Percentiles rank a stretch among this genome's conserved stretches.
These are phyloP conservation scores for Abscondita cerata DNA, from an alignment of 2,888 invertebrate species.

Conservation along the genomic window DNA sequence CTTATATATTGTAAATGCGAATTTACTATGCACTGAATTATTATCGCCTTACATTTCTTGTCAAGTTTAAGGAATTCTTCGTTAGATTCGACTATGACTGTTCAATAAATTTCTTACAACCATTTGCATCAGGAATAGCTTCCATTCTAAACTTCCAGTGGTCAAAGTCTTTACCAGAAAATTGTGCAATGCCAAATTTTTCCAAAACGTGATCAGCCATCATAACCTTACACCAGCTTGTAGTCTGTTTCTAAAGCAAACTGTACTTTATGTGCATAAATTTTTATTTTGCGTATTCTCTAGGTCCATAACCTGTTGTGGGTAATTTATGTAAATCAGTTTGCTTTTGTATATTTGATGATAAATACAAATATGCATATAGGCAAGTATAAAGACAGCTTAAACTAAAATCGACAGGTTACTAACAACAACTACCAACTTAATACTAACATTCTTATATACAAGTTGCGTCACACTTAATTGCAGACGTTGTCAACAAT, in stretches of 20 bases:
- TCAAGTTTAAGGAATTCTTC: constrained; percentile 23
- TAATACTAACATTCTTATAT: too few relatives aligned
- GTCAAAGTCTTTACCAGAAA: constrained; percentile 34
- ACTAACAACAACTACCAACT: too few relatives aligned
- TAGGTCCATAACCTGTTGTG: constrained; percentile 10
- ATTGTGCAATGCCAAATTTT: constrained; percentile 32
- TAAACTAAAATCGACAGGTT: too few relatives aligned
- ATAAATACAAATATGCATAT: too few relatives aligned
- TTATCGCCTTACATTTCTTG: constrained; percentile 39
- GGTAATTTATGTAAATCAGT: too few relatives aligned
- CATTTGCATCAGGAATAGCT: constrained; percentile 31
- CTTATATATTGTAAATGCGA: constrained; percentile 42
- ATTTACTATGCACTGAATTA: constrained; percentile 42
- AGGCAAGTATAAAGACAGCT: too few relatives aligned
- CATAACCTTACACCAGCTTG: background rate
- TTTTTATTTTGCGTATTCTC: background rate
- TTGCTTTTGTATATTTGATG: too few relatives aligned
- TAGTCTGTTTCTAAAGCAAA: background rate
- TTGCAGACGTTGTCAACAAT: too few relatives aligned
- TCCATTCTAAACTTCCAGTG: constrained; percentile 38
- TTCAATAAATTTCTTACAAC: constrained; percentile 32
- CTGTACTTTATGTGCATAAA: background rate
- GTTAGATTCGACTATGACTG: constrained; percentile 14
- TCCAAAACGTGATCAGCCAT: background rate
- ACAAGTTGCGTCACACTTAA: too few relatives aligned